Base-by-base conservation (phyloP, 2,113 vertebrate species). In the Casuarius casuarius region DNA sequence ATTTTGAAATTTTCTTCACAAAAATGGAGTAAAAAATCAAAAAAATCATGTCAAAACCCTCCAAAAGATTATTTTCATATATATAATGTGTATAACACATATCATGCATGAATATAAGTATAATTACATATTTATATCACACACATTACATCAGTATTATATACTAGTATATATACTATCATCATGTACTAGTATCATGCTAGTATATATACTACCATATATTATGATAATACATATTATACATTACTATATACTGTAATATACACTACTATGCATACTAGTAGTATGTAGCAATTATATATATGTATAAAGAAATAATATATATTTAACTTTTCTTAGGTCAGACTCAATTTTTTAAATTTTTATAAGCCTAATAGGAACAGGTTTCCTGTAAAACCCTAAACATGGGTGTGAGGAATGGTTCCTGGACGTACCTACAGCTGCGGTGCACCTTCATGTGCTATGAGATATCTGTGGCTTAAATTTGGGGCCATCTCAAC, bases 281-380 rank as follows among this genome's bases (percentile, higher is more conserved):
- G 44, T 46, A 46, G 44, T 46, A 46, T 16, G 44, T 46, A 46
- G 44, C 44, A 31, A 6, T 21, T 78, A 16, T 42, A 5, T 7
- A 2, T 7, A 9, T 15, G 11, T 23, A 10, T 1, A 15, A 1
- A 35, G 2, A 25, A 1, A 44, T 10, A 46, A 46, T 46, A 46
- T 46, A 25, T 33, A 16, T 13, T 7, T 5, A 15, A 3, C 20
- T 28, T 65, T 26, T 31, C 73, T 31, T 42, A 25, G 19, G 49
- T 77, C 23, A 35, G 11, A 54, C n/a, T 54, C 80, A 3, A 8
- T 3, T 18, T 52, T 42, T 38, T 38, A 38, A 38, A 38, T 8
- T 38, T 38, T 38, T 38, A 38, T 38, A 38, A 38, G 38, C 38
- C 38, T 38, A 38, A 38, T 38, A 38, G 38, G 38, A 38, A 38